Evolutionary conservation across 2,888 invertebrate species (phyloP), one percentile per base, ranked within the genome.

Genomic region (Ichneumon xanthorius): DNA sequence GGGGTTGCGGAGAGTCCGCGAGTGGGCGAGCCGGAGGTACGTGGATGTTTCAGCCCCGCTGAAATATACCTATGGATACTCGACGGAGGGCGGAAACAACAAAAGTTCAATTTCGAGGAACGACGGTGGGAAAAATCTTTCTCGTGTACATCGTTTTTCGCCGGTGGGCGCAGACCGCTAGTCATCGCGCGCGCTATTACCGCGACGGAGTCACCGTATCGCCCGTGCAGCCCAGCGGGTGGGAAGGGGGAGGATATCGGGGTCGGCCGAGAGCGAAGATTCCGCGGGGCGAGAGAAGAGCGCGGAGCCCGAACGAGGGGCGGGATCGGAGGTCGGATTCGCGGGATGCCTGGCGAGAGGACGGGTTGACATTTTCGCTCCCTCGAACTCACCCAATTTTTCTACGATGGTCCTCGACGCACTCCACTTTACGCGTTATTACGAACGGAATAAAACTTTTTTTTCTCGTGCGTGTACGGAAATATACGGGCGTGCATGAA

Each of bases 91-190:
- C 86, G 89, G 85, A 89, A 85, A 92, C 91, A 91, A 92, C 91
- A 90, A 92, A 91, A 92, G 91, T 92, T 92, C 92, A 92, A 93
- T 92, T 92, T 91, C 90, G 86, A 88, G 89, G 71, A 92, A 92
- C 90, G 92, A 89, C 90, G 88, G 77, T 82, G 45, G 85, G 88
- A 91, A 85, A 90, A 91, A 93, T 91, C 91, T 90, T 91, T 89
- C 82, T 88, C 88, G 86, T 87, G 89, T 90, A 89, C 90, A 88
- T 88, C 86, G 87, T 88, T 89, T 82, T 82, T 88, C 86, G 87
- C 77, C 77, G 33, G 72, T 33, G 61, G 73, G 77, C 80, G 78
- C 84, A 83, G 84, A 82, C 81, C 86, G 86, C 77, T 26, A 78
- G 80, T 82, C 80, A 53, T 87, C 81, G 70, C 11, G 78, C 9